Evolutionary conservation across 2,113 vertebrate species (phyloP), one percentile per base, ranked within the genome.

Genomic region (Psephotus haematonotus): DNA sequence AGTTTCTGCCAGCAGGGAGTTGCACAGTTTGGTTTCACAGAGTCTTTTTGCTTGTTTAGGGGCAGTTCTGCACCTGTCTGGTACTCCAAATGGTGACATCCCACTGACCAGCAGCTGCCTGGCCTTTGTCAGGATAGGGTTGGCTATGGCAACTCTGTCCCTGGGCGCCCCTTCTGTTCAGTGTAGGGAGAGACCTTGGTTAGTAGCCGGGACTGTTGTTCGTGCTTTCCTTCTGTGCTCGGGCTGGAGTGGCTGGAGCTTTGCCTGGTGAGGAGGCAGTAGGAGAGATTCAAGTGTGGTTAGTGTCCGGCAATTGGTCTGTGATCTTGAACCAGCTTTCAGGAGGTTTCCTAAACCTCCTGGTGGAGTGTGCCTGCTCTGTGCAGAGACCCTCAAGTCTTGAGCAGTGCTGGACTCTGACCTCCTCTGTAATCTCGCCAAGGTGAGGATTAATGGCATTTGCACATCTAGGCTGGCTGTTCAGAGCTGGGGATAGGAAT

Each of bases 81-180:
- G 8, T 0, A 5, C 29, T 47, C 59, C 20, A 2, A 1, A 64
- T 52, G 25, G 52, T 0, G 0, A 16, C 0, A 1, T 60, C 64
- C 50, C 3, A 3, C 68, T 62, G 49, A 1, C 1, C 7, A 0
- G 2, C 69, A 53, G 69, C 82, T 37, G 33, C 27, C 39, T 2
- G 6, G 57, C 9, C 19, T 49, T 13, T 43, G 17, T 19, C 1
- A 4, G 70, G 14, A 0, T 0, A 3, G 22, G 46, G 41, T 5
- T 3, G 18, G 63, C 13, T 7, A 64, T 16, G 44, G 37, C 9
- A 11, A 6, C 25, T 19, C 49, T 5, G 11, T 60, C 25, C 15
- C 5, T 3, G 6, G 47, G 80, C 60, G 53, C 90, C 63, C 52
- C n/a, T 65, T 27, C 63, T 3, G 50, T 2, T 13, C 4, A 1